These are phyloP conservation scores for Chrysina gloriosa DNA, from an alignment of 2,888 invertebrate genomes.

Conservation along the genomic window DNA sequence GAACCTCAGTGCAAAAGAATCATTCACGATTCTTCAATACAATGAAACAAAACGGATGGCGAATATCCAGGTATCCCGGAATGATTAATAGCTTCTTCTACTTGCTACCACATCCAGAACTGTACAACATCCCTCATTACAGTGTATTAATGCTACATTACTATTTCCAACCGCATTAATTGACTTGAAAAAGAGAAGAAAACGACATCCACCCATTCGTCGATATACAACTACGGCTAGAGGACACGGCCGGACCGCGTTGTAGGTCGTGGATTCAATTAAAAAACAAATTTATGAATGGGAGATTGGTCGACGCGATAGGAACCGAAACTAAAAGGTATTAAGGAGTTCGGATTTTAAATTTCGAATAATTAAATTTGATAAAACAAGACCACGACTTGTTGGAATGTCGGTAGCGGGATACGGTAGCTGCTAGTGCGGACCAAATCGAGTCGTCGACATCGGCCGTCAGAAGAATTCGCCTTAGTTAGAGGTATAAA, in stretches of 20 bases:
- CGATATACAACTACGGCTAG: background rate
- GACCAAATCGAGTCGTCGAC: slow-evolving; percentile 14
- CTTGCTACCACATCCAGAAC: too few relatives aligned
- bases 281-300: slow-evolving; percentile 50
- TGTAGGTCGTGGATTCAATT: slow-evolving; percentile 42
- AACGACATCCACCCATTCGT: too few relatives aligned
- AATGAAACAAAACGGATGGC: too few relatives aligned
- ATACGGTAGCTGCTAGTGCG: slow-evolving; percentile 55
- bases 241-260: slow-evolving; percentile 17
- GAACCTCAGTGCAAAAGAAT: too few relatives aligned
- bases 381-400: slow-evolving; percentile 56
- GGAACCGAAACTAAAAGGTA: slow-evolving; percentile 45
- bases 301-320: slow-evolving; percentile 49
- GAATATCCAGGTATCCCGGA: too few relatives aligned
- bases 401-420: slow-evolving; percentile 54
- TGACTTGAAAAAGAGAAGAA: too few relatives aligned
- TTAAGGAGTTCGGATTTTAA: slow-evolving; percentile 55
- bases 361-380: slow-evolving; percentile 58
- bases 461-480: background rate
- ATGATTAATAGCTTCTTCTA: too few relatives aligned
- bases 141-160: too few relatives aligned
- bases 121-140: too few relatives aligned
- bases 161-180: too few relatives aligned
- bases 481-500: too few relatives aligned
- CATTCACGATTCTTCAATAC: too few relatives aligned